A percentile compares a stretch with the other conserved stretches of the same genome.
phyloP scores from a whole-genome alignment of 2,113 vertebrate species.

The Todiramphus saurophagus region DNA sequence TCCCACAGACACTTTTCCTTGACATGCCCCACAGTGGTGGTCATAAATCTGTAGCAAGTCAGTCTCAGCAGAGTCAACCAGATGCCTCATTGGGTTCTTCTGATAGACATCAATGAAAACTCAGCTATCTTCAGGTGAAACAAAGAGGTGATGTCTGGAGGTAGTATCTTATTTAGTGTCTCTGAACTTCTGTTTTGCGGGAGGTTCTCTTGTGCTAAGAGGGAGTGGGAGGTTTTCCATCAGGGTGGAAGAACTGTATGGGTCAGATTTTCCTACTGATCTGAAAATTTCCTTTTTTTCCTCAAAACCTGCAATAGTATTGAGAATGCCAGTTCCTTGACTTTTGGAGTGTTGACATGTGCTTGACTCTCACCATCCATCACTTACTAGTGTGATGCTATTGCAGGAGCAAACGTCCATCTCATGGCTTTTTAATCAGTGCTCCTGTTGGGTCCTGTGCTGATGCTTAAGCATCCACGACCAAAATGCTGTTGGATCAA shows the following conservation, averaged over 20 bases:
- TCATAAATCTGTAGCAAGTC: neutral
- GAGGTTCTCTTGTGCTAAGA: neutral
- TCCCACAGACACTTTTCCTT: neutral
- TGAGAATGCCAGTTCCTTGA: neutral
- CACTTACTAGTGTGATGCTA: neutral
- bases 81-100: neutral
- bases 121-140: neutral
- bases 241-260: neutral
- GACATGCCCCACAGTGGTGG: rapidly evolving
- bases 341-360: rapidly evolving
- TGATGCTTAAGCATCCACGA: neutral
- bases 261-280: neutral
- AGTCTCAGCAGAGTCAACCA: neutral
- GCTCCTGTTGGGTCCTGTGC: neutral
- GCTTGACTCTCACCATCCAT: neutral
- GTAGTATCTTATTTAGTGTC: neutral
- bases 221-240: neutral
- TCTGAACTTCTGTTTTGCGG: neutral
- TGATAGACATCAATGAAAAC: rapidly evolving
- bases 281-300: neutral
- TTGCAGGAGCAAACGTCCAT: neutral
- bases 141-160: neutral
- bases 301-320: neutral
- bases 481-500: neutral
- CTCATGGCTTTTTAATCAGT: neutral